Evolutionary conservation across 2,797 vertebrate genomes (phyloP), one percentile per base, ranked within the genome.

Genomic region (Schizopygopsis malacanthus): DNA sequence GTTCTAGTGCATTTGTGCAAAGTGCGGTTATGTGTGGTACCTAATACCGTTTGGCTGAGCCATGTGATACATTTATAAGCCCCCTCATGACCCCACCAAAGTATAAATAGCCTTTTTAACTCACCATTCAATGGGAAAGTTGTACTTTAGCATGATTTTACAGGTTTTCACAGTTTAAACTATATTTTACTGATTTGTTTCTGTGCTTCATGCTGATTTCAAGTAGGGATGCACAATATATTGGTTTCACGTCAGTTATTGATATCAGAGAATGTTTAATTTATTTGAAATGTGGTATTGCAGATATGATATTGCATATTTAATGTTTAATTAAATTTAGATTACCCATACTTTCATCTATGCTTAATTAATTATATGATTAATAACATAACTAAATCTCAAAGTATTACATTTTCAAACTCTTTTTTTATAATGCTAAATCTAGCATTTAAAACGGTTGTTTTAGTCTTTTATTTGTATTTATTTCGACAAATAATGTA

Each of bases 1-100:
- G 69, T 79, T 80, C 71, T 28, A 76, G 76, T 78, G 77, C 59
- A 75, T 63, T 47, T 81, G 37, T 85, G 43, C 33, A 50, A 71
- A 85, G 43, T 22, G 65, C 20, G 25, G 28, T 82, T 39, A 72
- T 63, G 22, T 59, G 16, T 15, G 70, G 41, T 50, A 47, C 41
- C 37, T 41, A 75, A 47, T 63, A 75, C 50, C 33, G 33, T n/a
- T 67, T 67, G 69, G 56, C 78, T 75, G 43, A 67, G 45, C 52
- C 33, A 18, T 50, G 33, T 82, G 50, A 56, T 72, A 81, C 69
- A 81, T 54, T 3, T 70, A 70, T 70, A 33, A 81, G 45, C 28
- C 45, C 63, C 45, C 65, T 70, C 47, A 52, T 54, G 79, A 81
- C 63, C 63, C 65, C 45, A 37, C 8, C 28, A 81, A 54, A 70